phyloP scores from a whole-genome alignment of 2,113 vertebrate species.

The Cochlearius cochlearius region DNA sequence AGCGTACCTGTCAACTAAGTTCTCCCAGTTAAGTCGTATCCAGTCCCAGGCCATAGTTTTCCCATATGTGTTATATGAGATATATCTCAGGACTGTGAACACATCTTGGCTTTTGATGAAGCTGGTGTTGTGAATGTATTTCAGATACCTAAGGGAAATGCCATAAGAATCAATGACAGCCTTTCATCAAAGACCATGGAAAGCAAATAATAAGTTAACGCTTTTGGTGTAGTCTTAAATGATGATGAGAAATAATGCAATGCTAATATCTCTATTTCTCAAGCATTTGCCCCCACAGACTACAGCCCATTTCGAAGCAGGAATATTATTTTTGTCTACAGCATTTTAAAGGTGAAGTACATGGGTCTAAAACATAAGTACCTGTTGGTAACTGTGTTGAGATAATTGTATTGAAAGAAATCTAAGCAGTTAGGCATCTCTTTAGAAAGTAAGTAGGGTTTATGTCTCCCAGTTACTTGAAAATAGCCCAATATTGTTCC shows the following conservation, averaged over 20 bases:
- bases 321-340: neutral
- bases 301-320: neutral
- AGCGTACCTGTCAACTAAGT: conserved; percentile 85
- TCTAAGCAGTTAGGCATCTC: neutral
- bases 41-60: conserved; percentile 96
- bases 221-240: neutral
- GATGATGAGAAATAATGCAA: neutral
- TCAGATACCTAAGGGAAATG: conserved; percentile 79
- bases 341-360: neutral
- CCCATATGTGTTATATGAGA: conserved; percentile 87
- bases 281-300: neutral
- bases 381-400: neutral
- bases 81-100: conserved; percentile 89
- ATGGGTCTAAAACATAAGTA: neutral
- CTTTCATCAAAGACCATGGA: neutral
- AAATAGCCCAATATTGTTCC: neutral
- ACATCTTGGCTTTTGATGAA: conserved; percentile 91
- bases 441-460: neutral
- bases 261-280: neutral
- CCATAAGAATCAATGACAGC: neutral
- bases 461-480: neutral
- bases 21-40: conserved; percentile 93
- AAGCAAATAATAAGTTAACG: neutral
- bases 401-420: neutral
- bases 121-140: conserved; percentile 77